These are phyloP conservation scores for Hydropsyche betteni DNA, from an alignment of 2,888 invertebrate species.

Conservation along the genomic window DNA sequence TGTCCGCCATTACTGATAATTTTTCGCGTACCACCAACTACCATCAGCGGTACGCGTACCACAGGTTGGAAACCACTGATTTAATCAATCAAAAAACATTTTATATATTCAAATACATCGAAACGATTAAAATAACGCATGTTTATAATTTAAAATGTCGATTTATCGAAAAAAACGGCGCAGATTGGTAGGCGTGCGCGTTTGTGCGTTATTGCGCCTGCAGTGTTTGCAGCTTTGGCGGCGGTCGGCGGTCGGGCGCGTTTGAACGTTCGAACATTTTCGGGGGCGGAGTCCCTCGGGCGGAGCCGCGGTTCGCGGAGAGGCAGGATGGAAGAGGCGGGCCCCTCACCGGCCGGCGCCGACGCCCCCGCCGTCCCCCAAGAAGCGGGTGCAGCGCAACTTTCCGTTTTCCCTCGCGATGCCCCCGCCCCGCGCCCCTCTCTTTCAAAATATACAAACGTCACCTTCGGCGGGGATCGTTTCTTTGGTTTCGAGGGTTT, in stretches of 20 bases:
- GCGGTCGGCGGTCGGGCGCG: neutral
- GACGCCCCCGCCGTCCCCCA: neutral
- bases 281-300: neutral
- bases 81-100: too few relatives aligned
- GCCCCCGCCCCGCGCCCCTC: neutral
- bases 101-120: too few relatives aligned
- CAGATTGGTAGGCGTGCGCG: neutral
- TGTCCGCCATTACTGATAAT: too few relatives aligned
- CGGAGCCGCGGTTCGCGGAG: neutral
- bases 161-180: too few relatives aligned
- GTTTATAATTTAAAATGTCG: too few relatives aligned
- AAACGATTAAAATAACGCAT: too few relatives aligned
- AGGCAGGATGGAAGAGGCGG: neutral
- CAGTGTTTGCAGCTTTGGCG: constrained; percentile 16
- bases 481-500: neutral
- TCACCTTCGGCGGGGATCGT: neutral
- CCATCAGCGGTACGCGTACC: too few relatives aligned
- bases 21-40: too few relatives aligned
- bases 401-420: neutral
- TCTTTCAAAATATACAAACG: constrained; percentile 27
- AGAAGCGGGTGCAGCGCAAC: neutral
- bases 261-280: constrained; percentile 25
- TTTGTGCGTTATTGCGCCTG: neutral
- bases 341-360: neutral
- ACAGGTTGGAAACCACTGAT: too few relatives aligned